These are phyloP conservation scores for Galerucella nymphaeae DNA, from an alignment of 2,888 invertebrate species.

Conservation along the genomic window DNA sequence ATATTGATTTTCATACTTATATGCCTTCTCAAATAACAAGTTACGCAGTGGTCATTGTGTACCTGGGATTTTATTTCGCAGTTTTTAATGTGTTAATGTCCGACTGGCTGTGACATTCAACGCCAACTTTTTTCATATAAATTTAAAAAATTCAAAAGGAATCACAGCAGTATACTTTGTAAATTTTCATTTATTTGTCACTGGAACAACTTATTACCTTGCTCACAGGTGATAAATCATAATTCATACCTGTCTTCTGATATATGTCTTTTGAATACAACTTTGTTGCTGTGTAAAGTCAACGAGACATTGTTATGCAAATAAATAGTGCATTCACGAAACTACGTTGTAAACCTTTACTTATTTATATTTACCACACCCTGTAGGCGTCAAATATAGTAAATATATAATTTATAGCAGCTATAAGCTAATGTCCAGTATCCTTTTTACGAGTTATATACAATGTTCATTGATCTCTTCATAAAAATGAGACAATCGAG, in stretches of 20 bases:
- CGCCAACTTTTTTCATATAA: background rate
- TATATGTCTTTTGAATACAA: slow-evolving; percentile 24
- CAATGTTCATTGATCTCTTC: background rate
- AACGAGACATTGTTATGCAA: slow-evolving; percentile 30
- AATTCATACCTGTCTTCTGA: slow-evolving; percentile 26
- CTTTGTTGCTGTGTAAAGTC: slow-evolving; percentile 28
- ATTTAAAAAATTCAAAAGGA: slow-evolving; percentile 17
- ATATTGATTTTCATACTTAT: background rate
- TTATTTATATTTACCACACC: slow-evolving; percentile 25
- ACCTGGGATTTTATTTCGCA: background rate
- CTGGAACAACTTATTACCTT: slow-evolving; percentile 18
- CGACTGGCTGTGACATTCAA: background rate
- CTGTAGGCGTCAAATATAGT: slow-evolving; percentile 28
- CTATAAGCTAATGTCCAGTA: slow-evolving; percentile 15
- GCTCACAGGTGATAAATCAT: slow-evolving; percentile 27
- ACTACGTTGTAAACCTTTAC: slow-evolving; percentile 23
- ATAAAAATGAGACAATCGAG: background rate
- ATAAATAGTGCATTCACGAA: slow-evolving; percentile 23
- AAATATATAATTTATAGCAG: slow-evolving; percentile 27
- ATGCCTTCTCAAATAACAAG: background rate
- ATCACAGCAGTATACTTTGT: slow-evolving; percentile 19
- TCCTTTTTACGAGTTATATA: slow-evolving; percentile 14
- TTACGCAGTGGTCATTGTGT: background rate
- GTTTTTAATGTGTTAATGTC: too few relatives aligned
- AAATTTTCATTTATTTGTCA: slow-evolving; percentile 29